Evolutionary conservation across 2,797 vertebrate species (phyloP).

Genomic region (Poeciliopsis turneri): DNA sequence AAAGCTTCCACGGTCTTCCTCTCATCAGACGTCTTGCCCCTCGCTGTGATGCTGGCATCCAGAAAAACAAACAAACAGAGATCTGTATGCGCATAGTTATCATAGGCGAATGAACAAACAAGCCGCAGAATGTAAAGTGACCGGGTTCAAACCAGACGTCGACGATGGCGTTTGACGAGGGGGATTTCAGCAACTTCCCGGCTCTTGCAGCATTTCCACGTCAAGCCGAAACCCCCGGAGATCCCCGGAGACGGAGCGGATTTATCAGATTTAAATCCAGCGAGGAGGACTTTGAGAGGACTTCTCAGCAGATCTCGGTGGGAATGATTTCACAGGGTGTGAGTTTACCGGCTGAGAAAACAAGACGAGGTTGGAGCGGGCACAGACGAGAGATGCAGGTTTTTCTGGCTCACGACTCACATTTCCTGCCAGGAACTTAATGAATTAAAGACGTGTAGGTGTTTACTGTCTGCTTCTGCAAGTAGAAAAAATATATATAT

Average conservation of each 20-base stretch:
- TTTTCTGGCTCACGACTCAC: neutral
- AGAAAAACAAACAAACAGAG: neutral
- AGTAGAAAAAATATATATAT: neutral
- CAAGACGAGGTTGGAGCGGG: neutral
- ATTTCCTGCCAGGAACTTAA: neutral
- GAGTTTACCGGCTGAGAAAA: neutral
- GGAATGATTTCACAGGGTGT: neutral
- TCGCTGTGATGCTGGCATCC: neutral
- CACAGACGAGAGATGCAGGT: neutral
- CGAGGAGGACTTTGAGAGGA: conserved; percentile 1
- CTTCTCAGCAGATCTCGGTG: neutral
- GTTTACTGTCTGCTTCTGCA: neutral
- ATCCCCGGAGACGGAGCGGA: conserved; percentile 3
- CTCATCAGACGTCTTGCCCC: neutral
- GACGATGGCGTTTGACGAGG: neutral
- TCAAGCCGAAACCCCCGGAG: conserved; percentile 2
- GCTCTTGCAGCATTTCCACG: neutral
- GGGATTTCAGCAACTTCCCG: conserved; percentile 2
- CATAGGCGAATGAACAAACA: neutral
- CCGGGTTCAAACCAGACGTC: neutral
- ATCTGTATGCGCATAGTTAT: neutral
- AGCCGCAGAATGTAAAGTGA: neutral
- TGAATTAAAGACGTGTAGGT: neutral
- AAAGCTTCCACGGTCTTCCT: neutral
- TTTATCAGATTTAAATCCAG: conserved; percentile 27